A percentile compares a stretch with the other conserved stretches of the same genome.
phyloP scores from a whole-genome alignment of 2,888 invertebrate genomes.

The Iselma pallidipennis region DNA sequence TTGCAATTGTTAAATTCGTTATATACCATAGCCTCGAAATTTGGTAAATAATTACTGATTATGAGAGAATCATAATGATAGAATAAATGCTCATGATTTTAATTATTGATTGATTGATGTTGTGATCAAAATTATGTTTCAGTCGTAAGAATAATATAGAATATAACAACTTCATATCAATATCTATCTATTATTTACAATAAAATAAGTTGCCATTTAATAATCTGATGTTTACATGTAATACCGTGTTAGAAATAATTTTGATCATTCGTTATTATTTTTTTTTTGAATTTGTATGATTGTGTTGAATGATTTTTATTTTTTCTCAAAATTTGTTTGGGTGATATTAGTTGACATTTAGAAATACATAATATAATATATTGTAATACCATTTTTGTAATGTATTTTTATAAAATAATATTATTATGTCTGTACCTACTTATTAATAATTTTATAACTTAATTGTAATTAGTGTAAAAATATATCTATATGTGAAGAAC shows the following conservation, averaged over 20 bases:
- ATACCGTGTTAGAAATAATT: neutral
- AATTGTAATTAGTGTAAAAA: too few relatives aligned
- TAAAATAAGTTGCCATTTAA: neutral
- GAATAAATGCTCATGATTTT: slow-evolving; percentile 5
- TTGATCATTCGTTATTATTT: neutral
- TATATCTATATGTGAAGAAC: too few relatives aligned
- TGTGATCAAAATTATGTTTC: slow-evolving; percentile 6
- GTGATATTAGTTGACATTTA: neutral
- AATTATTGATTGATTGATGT: slow-evolving; percentile 1
- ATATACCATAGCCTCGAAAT: slow-evolving; percentile 82
- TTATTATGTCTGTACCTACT: too few relatives aligned
- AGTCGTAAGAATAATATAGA: too few relatives aligned
- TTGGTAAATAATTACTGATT: slow-evolving; percentile 71
- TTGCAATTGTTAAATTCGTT: slow-evolving; percentile 81
- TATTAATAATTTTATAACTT: too few relatives aligned
- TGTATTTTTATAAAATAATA: too few relatives aligned
- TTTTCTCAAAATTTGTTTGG: neutral
- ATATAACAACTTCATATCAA: neutral
- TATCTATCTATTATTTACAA: neutral
- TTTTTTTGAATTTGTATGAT: neutral
- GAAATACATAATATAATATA: neutral
- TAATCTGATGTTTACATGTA: neutral
- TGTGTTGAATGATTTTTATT: neutral
- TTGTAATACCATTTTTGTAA: too few relatives aligned
- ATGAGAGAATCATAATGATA: neutral